A percentile compares a stretch with the other conserved stretches of the same genome.
Conservation (phyloP, 2,797 vertebrate species). For the Hippoglossus hippoglossus region DNA sequence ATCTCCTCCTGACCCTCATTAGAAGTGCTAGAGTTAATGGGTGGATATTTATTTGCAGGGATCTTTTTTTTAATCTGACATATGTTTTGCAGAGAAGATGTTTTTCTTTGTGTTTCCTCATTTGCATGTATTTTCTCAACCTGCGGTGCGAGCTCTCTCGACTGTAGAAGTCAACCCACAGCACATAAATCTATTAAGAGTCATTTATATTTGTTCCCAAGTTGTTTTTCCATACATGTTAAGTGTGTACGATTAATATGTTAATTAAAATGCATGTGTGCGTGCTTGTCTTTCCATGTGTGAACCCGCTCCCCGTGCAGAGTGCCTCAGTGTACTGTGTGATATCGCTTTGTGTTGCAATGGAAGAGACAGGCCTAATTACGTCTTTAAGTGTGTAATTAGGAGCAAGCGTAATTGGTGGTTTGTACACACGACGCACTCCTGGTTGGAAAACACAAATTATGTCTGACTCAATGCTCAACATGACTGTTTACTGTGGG, state of each 20-base stretch:
- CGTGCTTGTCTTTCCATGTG: slow-evolving; percentile 30
- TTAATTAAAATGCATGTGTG: slow-evolving; percentile 52
- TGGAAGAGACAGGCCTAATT: slow-evolving; percentile 78
- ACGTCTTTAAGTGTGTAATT: slow-evolving; percentile 81
- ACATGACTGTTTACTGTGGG: slow-evolving; percentile 40
- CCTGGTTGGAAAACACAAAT: slow-evolving; percentile 72
- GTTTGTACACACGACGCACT: slow-evolving; percentile 74
- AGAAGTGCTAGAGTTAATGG: background rate
- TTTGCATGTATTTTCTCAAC: background rate
- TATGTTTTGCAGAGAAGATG: too few relatives aligned
- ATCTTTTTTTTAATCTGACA: background rate
- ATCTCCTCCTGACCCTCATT: background rate
- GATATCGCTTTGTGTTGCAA: slow-evolving; percentile 69
- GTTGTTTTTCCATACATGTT: slow-evolving; percentile 43
- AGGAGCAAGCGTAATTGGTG: slow-evolving; percentile 77
- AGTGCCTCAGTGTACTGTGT: slow-evolving; percentile 48
- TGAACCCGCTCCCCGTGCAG: slow-evolving; percentile 50
- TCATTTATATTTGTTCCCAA: slow-evolving; percentile 33
- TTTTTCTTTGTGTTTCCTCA: slow-evolving; percentile 8
- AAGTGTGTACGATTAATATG: slow-evolving; percentile 45
- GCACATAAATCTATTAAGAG: slow-evolving; percentile 26
- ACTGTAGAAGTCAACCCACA: background rate
- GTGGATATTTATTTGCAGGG: background rate
- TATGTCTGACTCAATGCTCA: slow-evolving; percentile 65
- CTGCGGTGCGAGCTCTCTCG: background rate